These are phyloP conservation scores for Fragum whitleyi DNA, from an alignment of 2,888 invertebrate species.

Conservation along the genomic window DNA sequence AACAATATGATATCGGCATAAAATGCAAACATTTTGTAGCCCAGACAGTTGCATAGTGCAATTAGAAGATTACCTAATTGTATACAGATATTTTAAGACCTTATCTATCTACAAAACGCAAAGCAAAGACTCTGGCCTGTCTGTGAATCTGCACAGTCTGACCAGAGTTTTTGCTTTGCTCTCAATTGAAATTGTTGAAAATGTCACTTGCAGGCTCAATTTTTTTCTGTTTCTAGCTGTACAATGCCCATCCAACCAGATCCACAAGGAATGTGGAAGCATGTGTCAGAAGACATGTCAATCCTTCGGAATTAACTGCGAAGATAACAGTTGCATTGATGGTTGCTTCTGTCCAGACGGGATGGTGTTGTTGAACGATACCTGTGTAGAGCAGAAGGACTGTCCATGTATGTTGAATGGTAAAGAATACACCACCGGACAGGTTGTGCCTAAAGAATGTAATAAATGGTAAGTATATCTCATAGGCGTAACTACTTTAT, in stretches of 20 bases:
- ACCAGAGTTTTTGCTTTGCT: too few relatives aligned
- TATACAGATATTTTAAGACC: too few relatives aligned
- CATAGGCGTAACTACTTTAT: too few relatives aligned
- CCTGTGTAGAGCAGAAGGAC: constrained; percentile 91
- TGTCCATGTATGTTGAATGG: constrained; percentile 90
- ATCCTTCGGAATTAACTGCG: constrained; percentile 65
- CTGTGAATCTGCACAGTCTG: too few relatives aligned
- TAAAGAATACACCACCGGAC: constrained; percentile 71
- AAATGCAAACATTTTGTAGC: too few relatives aligned
- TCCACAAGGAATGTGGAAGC: constrained; percentile 93
- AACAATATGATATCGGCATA: too few relatives aligned
- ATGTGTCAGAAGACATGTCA: constrained; percentile 91
- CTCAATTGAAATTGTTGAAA: too few relatives aligned
- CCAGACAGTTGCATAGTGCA: too few relatives aligned
- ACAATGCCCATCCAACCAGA: constrained; percentile 90
- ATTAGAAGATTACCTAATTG: too few relatives aligned
- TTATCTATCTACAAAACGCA: too few relatives aligned
- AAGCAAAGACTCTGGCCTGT: too few relatives aligned
- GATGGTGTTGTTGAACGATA: constrained; percentile 90
- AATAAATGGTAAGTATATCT: constrained; percentile 82
- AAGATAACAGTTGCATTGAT: constrained; percentile 90
- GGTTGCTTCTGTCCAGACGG: constrained; percentile 95
- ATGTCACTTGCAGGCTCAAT: too few relatives aligned
- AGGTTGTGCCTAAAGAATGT: constrained; percentile 78
- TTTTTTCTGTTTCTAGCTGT: constrained; percentile 92